Evolutionary conservation across 2,888 invertebrate genomes (phyloP), one percentile per base, ranked within the genome.

Genomic region (Epistrophella euchroma): DNA sequence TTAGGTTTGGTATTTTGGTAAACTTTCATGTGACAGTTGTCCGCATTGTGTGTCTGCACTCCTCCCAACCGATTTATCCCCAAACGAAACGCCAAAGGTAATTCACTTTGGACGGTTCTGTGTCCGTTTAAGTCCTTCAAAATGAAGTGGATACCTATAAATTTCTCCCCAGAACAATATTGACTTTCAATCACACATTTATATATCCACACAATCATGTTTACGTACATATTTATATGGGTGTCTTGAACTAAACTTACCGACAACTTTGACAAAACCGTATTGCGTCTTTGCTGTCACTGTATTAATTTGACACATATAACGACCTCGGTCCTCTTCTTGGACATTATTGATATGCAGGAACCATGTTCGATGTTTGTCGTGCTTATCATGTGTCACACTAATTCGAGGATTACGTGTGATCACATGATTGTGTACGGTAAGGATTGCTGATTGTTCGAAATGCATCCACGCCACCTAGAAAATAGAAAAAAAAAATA

Each of bases 401-500:
- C 96, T 97, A 91, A 98, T 97, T 87, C 98, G 94, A 13, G 97
- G 97, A 94, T 98, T 98, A 90, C 97, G 95, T 74, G 98, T 98
- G 92, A 98, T 98, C 91, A 98, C 98, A 93, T 98, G 97, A 93
- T 97, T 97, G 93, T 98, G 97, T 70, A 98, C 97, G 58, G 98
- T 97, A 91, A 98, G 93, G 90, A 98, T 98, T 64, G 98, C 97
- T 71, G 97, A 97, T 93, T 97, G 97, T 92, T 98, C 98, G 92
- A 97, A 97, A 92, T 98, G 97, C 96, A 98, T 98, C 98, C 98
- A 98, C 90, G 98, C 98, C 88, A 98, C 97, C 98, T 98, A 32
- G 76, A 75, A 81, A 35, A 80, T 68, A 77, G n/a, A 85, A 66
- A 66, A 35, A 79, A 71, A 72, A 37, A 55, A 22, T 72, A 15